Percentiles rank a stretch among this genome's conserved stretches.
Evolutionary conservation across 1,140 invertebrate genomes (phyloP).

Genomic region (Diplogasteroides magnus): DNA sequence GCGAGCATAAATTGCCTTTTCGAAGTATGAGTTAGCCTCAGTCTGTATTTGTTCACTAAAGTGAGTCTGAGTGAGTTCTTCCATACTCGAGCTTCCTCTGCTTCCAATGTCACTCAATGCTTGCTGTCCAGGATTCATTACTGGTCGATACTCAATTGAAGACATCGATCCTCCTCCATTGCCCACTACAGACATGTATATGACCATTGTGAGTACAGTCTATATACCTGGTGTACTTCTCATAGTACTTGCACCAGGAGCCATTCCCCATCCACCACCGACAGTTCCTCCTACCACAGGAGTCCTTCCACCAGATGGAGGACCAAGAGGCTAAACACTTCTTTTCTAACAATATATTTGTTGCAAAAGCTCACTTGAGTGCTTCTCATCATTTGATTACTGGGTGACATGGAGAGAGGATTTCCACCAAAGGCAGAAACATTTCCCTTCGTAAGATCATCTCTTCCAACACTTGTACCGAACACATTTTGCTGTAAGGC

Average conservation of each 20-base stretch:
- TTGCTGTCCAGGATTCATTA: background rate
- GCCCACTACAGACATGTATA: background rate
- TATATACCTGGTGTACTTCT: background rate
- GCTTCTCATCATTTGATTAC: slow-evolving; percentile 19
- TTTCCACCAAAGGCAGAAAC: background rate
- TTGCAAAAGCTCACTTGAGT: too few species aligned
- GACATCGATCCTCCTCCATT: too few species aligned
- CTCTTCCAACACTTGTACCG: too few species aligned
- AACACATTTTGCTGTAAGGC: too few species aligned
- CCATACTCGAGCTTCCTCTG: background rate
- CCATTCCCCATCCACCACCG: background rate
- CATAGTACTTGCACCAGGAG: background rate
- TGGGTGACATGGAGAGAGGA: slow-evolving; percentile 1
- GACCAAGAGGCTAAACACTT: too few species aligned
- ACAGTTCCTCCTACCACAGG: background rate
- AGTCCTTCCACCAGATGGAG: too few species aligned
- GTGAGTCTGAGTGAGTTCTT: slow-evolving; percentile 12
- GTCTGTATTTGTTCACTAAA: slow-evolving; percentile 92
- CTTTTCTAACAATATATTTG: too few species aligned
- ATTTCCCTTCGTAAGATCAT: too few species aligned
- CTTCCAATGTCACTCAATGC: background rate
- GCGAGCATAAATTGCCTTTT: slow-evolving; percentile 94
- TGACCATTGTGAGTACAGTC: background rate
- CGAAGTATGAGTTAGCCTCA: slow-evolving; percentile 94
- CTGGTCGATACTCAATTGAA: background rate